phyloP scores from a whole-genome alignment of 2,113 vertebrate genomes.

The Hemiprocne comata region DNA sequence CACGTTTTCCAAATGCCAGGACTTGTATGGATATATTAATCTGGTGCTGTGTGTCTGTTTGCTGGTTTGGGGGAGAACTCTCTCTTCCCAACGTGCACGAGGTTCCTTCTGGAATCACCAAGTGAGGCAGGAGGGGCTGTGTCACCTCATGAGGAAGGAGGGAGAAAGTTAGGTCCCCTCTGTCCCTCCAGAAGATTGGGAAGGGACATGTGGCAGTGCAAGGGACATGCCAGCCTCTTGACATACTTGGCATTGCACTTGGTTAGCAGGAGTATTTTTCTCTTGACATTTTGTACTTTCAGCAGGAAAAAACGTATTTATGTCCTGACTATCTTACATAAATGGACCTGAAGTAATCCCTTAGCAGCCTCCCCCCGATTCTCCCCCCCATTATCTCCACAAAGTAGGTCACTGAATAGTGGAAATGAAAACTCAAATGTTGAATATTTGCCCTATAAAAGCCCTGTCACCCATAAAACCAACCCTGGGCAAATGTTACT shows the following conservation, averaged over 20 bases:
- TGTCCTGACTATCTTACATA: neutral
- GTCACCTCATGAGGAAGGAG: neutral
- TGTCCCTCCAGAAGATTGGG: neutral
- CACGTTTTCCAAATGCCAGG: neutral
- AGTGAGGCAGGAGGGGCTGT: neutral
- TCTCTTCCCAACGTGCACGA: rapidly evolving
- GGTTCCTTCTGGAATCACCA: neutral
- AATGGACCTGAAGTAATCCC: slow-evolving; percentile 45
- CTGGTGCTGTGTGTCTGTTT: neutral
- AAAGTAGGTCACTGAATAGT: neutral
- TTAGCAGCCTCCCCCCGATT: neutral
- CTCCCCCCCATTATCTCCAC: neutral
- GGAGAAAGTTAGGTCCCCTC: neutral
- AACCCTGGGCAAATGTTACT: neutral
- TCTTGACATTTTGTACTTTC: neutral
- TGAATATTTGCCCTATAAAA: neutral
- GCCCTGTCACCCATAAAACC: neutral
- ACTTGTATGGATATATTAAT: neutral
- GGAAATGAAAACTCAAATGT: neutral
- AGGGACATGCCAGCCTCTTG: neutral
- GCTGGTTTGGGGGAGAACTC: neutral
- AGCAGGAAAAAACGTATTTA: neutral
- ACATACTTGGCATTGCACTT: neutral
- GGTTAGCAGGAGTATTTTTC: neutral
- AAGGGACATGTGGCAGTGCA: rapidly evolving